A percentile compares a stretch with the other conserved stretches of the same genome.
These are phyloP conservation scores for Aphidius colemani DNA, from an alignment of 2,888 invertebrate genomes.

Conservation along the genomic window DNA sequence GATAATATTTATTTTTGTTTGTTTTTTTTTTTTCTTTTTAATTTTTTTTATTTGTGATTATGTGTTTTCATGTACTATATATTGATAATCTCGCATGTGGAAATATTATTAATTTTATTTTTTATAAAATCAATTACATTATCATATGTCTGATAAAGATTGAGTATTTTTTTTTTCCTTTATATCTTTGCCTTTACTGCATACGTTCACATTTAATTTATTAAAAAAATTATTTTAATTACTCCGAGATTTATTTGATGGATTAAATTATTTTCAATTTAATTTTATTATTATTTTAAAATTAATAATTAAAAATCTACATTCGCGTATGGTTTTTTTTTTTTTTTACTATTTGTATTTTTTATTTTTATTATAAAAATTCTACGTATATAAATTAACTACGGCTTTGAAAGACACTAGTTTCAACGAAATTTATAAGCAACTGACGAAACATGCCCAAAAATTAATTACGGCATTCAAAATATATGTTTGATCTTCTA, in stretches of 20 bases:
- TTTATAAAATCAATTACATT: too few relatives aligned
- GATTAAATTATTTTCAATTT: neutral
- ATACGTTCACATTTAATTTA: constrained; percentile 5
- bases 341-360: constrained; percentile 15
- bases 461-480: constrained; percentile 56
- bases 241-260: constrained; percentile 3
- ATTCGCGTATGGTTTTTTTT: constrained; percentile 23
- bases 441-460: constrained; percentile 58
- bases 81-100: too few relatives aligned
- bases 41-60: too few relatives aligned
- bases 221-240: neutral
- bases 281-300: constrained; percentile 1
- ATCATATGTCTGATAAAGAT: too few relatives aligned
- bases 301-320: constrained; percentile 18
- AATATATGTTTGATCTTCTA: constrained; percentile 43
- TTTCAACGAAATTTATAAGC: constrained; percentile 50
- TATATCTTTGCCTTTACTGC: neutral
- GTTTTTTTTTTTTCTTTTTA: too few relatives aligned
- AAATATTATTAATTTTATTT: too few relatives aligned
- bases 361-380: constrained; percentile 31
- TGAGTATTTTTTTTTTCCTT: neutral
- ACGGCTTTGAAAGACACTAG: constrained; percentile 47
- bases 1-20: too few relatives aligned
- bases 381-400: constrained; percentile 46
- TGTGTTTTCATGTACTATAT: too few relatives aligned